Evolutionary conservation across 37 sponge, comb jelly and placozoan species (phyloP), one percentile per base, ranked within the genome.

Genomic region (Chondrilla cf. caribensis): DNA sequence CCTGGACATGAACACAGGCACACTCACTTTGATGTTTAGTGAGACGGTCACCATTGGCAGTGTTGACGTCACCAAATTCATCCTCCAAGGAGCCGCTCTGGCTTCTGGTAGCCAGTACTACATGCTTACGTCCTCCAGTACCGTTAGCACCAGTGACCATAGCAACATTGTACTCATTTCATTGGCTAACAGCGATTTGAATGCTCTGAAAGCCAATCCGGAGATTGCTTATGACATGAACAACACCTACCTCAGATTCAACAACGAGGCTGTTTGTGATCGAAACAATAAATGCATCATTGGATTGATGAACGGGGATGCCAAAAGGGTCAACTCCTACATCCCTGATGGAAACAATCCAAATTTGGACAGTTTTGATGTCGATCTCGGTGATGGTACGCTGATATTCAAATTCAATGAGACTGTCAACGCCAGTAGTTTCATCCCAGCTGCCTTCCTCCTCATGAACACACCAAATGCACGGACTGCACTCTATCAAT

Each of bases 391-490:
- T 51, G 60, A 65, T 71, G 86, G 85, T 42, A 81, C 79, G 6
- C 76, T 95, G 66, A 86, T 80, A 28, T 55, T 95, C 28, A 83
- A 82, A 28, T 95, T 95, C 73, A 85, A 87, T 58, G 95, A 95
- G 47, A 81, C 95, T 25, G 81, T 95, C 1, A 77, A 91, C 64
- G 87, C 87, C 35, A 35, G 33, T 9, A 87, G 89, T n/a, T 75
- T 95, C 42, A 73, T 79, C 54, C 70, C 86, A 25, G 79, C 68
- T 59, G 76, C 75, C 2, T 89, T 91, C 36, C 79, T 88, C 17
- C 78, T 90, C 1, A 82, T 94, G 87, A 94, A 90, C 65, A 92
- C 93, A 68, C 93, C 90, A 31, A 93, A 93, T 51, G 64, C 84
- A 41, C 71, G 79, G 28, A 93, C 81, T 79, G 90, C 90, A 25